phyloP scores from a whole-genome alignment of 1,140 invertebrate genomes.

The Eubasilissa regina region DNA sequence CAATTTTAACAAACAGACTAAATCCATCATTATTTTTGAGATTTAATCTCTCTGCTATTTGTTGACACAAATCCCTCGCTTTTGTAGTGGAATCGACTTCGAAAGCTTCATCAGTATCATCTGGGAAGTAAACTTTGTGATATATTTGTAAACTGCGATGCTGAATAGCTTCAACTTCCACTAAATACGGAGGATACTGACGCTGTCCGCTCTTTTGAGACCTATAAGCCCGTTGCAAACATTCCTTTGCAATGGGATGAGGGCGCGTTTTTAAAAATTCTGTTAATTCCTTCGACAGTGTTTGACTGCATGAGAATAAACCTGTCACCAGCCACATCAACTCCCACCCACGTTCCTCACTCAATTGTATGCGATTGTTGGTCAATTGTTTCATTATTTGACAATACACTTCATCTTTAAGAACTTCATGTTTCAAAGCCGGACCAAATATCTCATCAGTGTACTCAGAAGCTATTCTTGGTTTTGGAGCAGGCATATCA shows the following conservation, averaged over 20 bases:
- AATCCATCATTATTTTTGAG: slow-evolving; percentile 89
- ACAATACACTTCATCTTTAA: slow-evolving; percentile 94
- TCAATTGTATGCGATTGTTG: slow-evolving; percentile 85
- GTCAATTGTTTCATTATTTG: slow-evolving; percentile 96
- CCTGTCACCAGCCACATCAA: slow-evolving; percentile 93
- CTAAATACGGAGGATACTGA: slow-evolving; percentile 91
- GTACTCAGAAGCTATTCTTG: slow-evolving; percentile 80
- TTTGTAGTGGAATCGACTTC: slow-evolving; percentile 87
- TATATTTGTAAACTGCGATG: slow-evolving; percentile 95
- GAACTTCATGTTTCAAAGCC: slow-evolving; percentile 82
- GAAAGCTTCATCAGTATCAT: slow-evolving; percentile 90
- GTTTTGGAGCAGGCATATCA: slow-evolving; percentile 86
- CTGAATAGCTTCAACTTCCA: slow-evolving; percentile 96
- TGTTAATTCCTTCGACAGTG: slow-evolving; percentile 74
- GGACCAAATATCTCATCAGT: slow-evolving; percentile 93
- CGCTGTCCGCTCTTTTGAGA: slow-evolving; percentile 85
- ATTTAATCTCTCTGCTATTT: slow-evolving; percentile 83
- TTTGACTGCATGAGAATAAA: slow-evolving; percentile 82
- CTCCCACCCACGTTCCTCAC: slow-evolving; percentile 94
- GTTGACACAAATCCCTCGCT: slow-evolving; percentile 88
- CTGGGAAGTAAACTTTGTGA: slow-evolving; percentile 94
- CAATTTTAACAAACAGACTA: slow-evolving; percentile 93
- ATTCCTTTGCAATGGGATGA: slow-evolving; percentile 86
- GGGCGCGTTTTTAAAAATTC: slow-evolving; percentile 86
- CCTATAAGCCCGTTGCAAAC: slow-evolving; percentile 86